phyloP scores from a whole-genome alignment of 2,888 invertebrate species.

The Laothoe populi region DNA sequence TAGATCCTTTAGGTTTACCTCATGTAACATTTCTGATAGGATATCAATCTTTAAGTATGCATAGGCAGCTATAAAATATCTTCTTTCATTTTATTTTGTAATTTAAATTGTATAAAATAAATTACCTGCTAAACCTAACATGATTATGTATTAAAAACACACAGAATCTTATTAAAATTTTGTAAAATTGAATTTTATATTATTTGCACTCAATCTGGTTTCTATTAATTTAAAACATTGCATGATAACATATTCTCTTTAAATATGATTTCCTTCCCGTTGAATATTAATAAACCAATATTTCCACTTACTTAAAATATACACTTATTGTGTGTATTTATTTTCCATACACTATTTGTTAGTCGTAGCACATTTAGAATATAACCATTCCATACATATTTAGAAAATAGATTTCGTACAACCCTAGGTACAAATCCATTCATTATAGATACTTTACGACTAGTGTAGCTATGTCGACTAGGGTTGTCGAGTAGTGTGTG shows the following conservation, averaged over 20 bases:
- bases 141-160: too few species aligned
- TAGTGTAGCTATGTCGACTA: neutral
- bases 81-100: neutral
- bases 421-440: neutral
- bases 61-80: too few species aligned
- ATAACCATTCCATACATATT: neutral
- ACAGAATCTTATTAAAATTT: too few species aligned
- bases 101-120: too few species aligned
- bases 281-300: neutral
- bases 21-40: too few species aligned
- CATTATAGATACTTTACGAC: neutral
- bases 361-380: neutral
- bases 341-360: neutral
- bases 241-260: neutral
- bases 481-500: slow-evolving; percentile 48
- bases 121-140: too few species aligned
- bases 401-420: neutral
- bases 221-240: neutral
- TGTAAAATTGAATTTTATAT: too few species aligned
- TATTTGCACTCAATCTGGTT: neutral
- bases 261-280: neutral
- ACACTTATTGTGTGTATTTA: neutral
- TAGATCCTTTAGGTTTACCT: neutral
- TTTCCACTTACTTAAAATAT: too few species aligned
- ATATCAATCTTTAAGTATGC: too few species aligned